These are phyloP conservation scores for Erynnis tages DNA, from an alignment of 2,888 invertebrate species.

Conservation along the genomic window DNA sequence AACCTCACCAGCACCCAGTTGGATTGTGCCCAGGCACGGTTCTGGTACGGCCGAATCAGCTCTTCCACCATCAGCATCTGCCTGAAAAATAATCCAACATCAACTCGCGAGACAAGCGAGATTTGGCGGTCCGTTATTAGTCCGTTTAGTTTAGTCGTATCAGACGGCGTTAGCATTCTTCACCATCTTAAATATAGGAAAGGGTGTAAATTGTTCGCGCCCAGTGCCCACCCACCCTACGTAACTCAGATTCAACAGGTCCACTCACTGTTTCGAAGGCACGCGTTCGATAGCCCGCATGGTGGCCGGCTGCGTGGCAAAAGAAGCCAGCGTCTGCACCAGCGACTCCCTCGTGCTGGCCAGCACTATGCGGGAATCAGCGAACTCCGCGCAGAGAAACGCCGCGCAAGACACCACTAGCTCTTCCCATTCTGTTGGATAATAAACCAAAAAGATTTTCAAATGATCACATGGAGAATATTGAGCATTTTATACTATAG, in stretches of 20 bases:
- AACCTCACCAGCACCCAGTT: conserved; percentile 92
- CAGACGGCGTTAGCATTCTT: no score
- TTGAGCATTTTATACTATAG: no score
- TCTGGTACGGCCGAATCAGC: conserved; percentile 89
- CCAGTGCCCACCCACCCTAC: no score
- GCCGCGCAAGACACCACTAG: conserved; percentile 84
- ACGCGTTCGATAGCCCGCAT: conserved; percentile 87
- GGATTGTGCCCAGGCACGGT: conserved; percentile 91
- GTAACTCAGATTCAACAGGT: no score
- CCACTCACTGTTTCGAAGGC: conserved; percentile 80
- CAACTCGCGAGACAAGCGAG: no score
- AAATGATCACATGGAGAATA: no score
- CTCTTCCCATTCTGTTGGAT: conserved; percentile 78
- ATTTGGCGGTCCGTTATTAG: no score
- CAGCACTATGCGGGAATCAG: conserved; percentile 87
- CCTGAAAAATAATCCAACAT: conserved; percentile 46
- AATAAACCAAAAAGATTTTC: no score
- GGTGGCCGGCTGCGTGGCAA: conserved; percentile 87
- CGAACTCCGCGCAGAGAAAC: conserved; percentile 88
- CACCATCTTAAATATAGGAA: no score
- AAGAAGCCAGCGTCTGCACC: conserved; percentile 88
- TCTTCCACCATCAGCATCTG: conserved; percentile 85
- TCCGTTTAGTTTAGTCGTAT: no score
- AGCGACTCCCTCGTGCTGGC: conserved; percentile 89
- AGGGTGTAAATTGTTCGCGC: no score